A percentile compares a stretch with the other conserved stretches of the same genome.
These are phyloP conservation scores for Pyrrhosoma nymphula DNA, from an alignment of 2,888 invertebrate genomes.

Conservation along the genomic window DNA sequence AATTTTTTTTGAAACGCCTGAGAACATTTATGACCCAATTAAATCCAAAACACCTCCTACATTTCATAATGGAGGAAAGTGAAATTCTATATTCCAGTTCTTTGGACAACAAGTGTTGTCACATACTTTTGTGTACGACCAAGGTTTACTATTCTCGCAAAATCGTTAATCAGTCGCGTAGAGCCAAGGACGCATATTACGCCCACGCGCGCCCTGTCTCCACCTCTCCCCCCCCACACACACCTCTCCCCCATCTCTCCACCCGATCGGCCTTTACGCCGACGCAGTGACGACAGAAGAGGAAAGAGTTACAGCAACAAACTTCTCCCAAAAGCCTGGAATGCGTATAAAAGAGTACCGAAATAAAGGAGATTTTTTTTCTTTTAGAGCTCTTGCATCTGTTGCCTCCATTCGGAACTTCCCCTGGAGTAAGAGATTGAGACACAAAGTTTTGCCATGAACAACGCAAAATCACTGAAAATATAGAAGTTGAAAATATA, in stretches of 20 bases:
- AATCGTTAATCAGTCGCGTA: background rate
- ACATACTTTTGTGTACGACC: background rate
- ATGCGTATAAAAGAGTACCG: background rate
- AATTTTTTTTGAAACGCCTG: background rate
- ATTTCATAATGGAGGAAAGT: background rate
- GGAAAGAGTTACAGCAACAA: slow-evolving; percentile 8
- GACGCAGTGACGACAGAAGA: background rate
- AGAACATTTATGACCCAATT: background rate
- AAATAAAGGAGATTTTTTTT: background rate
- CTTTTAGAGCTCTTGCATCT: background rate
- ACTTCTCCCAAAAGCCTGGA: background rate
- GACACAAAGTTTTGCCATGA: slow-evolving; percentile 3
- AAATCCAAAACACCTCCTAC: background rate
- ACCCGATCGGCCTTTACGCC: background rate
- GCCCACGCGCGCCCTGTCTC: background rate
- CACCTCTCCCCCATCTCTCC: background rate
- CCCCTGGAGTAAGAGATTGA: background rate
- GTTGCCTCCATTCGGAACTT: slow-evolving; percentile 23
- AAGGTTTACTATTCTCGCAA: background rate
- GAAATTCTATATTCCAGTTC: background rate
- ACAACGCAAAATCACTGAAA: background rate
- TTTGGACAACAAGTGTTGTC: background rate
- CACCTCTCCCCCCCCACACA: background rate
- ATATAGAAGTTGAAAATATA: background rate
- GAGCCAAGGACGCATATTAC: background rate